phyloP scores from a whole-genome alignment of 2,113 vertebrate species.

The Alouatta palliata region DNA sequence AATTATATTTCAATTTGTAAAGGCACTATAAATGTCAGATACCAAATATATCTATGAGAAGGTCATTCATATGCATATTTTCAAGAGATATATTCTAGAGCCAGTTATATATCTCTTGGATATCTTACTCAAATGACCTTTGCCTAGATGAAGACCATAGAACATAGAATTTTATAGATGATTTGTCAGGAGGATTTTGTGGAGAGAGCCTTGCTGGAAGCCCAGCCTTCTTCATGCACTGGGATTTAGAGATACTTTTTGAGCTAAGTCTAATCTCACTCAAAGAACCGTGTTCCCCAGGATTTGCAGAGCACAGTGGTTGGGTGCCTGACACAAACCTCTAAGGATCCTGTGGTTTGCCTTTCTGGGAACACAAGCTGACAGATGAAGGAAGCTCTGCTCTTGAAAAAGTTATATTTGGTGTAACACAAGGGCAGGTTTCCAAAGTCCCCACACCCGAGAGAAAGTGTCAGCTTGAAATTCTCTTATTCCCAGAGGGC shows the following conservation, averaged over 20 bases:
- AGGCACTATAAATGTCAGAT: neutral
- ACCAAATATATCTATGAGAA: neutral
- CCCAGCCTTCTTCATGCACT: neutral
- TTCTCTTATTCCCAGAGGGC: neutral
- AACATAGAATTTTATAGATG: neutral
- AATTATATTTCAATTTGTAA: neutral
- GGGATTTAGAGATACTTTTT: neutral
- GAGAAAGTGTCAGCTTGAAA: neutral
- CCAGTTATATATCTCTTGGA: neutral
- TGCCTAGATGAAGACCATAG: neutral
- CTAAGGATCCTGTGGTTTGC: neutral
- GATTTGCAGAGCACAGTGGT: neutral
- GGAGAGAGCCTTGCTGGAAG: neutral
- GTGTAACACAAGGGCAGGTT: neutral
- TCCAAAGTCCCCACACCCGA: neutral
- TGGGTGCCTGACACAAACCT: neutral
- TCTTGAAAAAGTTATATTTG: neutral
- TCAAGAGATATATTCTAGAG: neutral
- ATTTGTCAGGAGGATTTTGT: neutral
- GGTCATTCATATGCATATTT: neutral
- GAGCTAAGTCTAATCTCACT: neutral
- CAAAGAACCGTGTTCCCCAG: neutral
- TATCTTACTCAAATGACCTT: neutral
- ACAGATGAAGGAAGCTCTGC: neutral
- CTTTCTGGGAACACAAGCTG: neutral